A percentile compares a stretch with the other conserved stretches of the same genome.
Evolutionary conservation across 2,888 invertebrate genomes (phyloP).

Genomic region (Drosophila sordidula): DNA sequence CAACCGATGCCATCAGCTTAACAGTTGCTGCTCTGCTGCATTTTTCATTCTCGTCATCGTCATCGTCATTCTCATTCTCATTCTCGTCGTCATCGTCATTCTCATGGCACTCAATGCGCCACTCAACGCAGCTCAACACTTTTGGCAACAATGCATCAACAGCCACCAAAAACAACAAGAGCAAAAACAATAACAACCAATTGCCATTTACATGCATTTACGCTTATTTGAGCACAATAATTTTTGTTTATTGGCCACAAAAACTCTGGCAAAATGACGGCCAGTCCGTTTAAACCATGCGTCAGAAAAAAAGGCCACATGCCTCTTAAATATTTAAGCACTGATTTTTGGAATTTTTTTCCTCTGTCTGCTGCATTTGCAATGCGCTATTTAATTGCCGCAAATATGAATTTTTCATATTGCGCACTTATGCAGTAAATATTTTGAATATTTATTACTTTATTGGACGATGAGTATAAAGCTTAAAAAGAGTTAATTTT

Average conservation of each 20-base stretch:
- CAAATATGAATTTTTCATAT: conserved; percentile 60
- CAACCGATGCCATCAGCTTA: conserved; percentile 36
- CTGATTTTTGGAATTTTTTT: conserved; percentile 5
- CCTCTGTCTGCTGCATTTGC: conserved; percentile 34
- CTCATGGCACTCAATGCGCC: conserved; percentile 22
- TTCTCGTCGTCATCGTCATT: conserved; percentile 5
- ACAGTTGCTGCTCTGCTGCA: conserved; percentile 53
- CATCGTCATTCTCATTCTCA: conserved; percentile 15
- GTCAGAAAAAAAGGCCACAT: conserved; percentile 4
- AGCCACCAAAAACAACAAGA: conserved; percentile 17
- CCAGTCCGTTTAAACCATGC: conserved; percentile 23
- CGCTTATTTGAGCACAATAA: conserved; percentile 80
- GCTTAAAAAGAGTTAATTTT: conserved; percentile 1
- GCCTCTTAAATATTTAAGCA: conserved; percentile 66
- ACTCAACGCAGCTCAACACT: conserved; percentile 58
- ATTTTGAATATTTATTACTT: conserved; percentile 53
- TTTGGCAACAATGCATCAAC: conserved; percentile 71
- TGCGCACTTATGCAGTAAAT: conserved; percentile 56
- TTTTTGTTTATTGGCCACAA: conserved; percentile 78
- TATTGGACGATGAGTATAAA: conserved; percentile 15
- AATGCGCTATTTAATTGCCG: conserved; percentile 68
- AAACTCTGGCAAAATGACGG: conserved; percentile 55
- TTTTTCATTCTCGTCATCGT: conserved; percentile 63
- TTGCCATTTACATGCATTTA: conserved; percentile 70
- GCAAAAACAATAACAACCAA: conserved; percentile 12